A percentile compares a stretch with the other conserved stretches of the same genome.
Conservation (phyloP, 2,113 vertebrate genomes). For the Eleginops maclovinus region DNA sequence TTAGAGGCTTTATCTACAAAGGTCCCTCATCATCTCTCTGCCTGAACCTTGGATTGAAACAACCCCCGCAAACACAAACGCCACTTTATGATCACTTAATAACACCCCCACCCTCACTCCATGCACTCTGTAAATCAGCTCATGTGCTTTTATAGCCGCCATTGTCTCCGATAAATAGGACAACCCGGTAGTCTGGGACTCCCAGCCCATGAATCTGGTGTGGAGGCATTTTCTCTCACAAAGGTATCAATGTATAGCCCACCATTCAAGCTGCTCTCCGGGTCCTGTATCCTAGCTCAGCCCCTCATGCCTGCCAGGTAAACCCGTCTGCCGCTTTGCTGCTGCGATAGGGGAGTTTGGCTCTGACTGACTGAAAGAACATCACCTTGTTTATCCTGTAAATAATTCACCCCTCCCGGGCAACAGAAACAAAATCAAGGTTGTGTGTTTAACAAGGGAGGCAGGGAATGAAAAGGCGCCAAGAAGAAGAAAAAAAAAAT, state of each 20-base stretch:
- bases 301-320: conserved; percentile 73
- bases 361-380: conserved; percentile 75
- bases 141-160: conserved; percentile 66
- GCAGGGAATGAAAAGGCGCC: conserved; percentile 67
- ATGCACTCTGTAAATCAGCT: conserved; percentile 59
- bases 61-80: conserved; percentile 69
- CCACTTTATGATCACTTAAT: conserved; percentile 74
- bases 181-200: conserved; percentile 64
- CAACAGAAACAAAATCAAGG: conserved; percentile 75
- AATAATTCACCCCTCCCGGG: conserved; percentile 79
- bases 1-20: conserved; percentile 77
- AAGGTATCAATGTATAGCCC: conserved; percentile 53
- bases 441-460: conserved; percentile 79
- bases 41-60: conserved; percentile 58
- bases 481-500: conserved; percentile 51
- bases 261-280: conserved; percentile 58
- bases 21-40: conserved; percentile 72
- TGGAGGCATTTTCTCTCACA: conserved; percentile 53
- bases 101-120: conserved; percentile 50
- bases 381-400: conserved; percentile 83
- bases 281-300: conserved; percentile 52
- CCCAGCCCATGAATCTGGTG: conserved; percentile 72
- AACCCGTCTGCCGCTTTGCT: conserved; percentile 70
- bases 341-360: conserved; percentile 64
- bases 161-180: conserved; percentile 73